Percentiles rank a stretch among this genome's conserved stretches.
These are phyloP conservation scores for Eupsilia transversa DNA, from an alignment of 2,888 invertebrate species.

Conservation along the genomic window DNA sequence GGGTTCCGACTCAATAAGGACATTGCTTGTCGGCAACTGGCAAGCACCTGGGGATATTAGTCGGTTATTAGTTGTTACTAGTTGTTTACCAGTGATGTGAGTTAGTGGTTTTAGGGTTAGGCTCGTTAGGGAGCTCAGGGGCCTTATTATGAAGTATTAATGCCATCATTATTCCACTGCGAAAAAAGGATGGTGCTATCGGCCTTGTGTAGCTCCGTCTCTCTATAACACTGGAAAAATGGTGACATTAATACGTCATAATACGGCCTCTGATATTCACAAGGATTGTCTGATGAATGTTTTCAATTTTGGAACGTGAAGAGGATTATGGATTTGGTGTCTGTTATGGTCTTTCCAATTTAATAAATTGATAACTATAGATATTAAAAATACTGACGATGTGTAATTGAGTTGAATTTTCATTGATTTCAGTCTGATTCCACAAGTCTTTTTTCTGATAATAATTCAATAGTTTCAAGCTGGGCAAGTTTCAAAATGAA, in stretches of 20 bases:
- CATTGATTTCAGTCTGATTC: background rate
- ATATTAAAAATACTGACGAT: background rate
- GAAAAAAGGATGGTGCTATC: too few relatives aligned
- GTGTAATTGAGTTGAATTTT: background rate
- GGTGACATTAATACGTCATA: too few relatives aligned
- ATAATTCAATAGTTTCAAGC: background rate
- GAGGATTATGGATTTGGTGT: background rate
- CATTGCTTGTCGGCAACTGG: slow-evolving; percentile 62
- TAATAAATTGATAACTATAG: background rate
- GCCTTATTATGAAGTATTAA: too few relatives aligned
- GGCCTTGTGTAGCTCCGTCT: too few relatives aligned
- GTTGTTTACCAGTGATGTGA: slow-evolving; percentile 13
- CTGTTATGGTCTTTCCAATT: background rate
- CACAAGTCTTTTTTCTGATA: background rate
- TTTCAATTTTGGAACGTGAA: background rate
- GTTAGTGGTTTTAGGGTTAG: background rate
- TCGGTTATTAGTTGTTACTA: slow-evolving; percentile 28
- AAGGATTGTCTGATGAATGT: background rate
- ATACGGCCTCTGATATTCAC: too few relatives aligned
- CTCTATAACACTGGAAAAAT: too few relatives aligned
- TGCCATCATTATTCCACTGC: too few relatives aligned
- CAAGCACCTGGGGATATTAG: slow-evolving; percentile 54
- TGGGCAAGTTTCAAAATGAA: background rate
- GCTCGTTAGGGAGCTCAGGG: background rate
- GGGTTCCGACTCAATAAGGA: slow-evolving; percentile 75